Conservation (phyloP, 2,797 vertebrate species). For the Euphonia xanthogaster region DNA sequence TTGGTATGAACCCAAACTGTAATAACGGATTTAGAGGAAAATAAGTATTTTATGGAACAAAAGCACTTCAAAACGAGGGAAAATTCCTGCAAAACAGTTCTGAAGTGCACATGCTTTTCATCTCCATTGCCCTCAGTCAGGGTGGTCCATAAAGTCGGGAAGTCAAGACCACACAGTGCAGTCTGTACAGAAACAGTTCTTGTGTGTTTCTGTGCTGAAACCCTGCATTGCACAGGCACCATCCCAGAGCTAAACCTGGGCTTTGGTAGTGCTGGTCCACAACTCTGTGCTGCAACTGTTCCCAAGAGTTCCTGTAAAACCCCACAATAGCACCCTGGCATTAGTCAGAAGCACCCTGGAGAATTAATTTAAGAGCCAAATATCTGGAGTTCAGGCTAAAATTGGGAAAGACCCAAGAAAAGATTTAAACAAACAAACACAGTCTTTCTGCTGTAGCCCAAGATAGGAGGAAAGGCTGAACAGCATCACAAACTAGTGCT, state of each 20-base stretch:
- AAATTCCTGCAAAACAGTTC: background rate
- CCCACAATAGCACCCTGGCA: slow-evolving; percentile 22
- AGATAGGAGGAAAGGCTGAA: slow-evolving; percentile 2
- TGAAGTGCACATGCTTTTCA: background rate
- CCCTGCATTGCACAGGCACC: background rate
- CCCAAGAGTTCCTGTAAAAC: background rate
- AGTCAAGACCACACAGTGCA: background rate
- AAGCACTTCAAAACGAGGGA: background rate
- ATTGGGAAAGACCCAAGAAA: slow-evolving; percentile 39
- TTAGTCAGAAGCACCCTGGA: slow-evolving; percentile 43
- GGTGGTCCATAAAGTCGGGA: background rate
- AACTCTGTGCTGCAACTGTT: background rate
- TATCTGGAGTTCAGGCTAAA: slow-evolving; percentile 40
- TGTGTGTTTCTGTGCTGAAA: background rate
- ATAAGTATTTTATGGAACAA: background rate
- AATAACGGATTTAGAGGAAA: background rate
- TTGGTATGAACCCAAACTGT: background rate
- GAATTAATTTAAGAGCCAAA: slow-evolving; percentile 7
- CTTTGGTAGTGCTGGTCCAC: background rate
- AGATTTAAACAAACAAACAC: slow-evolving; percentile 45
- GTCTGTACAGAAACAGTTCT: background rate
- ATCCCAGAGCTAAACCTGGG: background rate
- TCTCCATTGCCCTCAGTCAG: background rate
- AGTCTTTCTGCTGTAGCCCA: slow-evolving; percentile 26
- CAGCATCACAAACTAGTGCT: background rate